Base-by-base conservation (phyloP, 2,888 invertebrate species). In the Graphium colonna region DNA sequence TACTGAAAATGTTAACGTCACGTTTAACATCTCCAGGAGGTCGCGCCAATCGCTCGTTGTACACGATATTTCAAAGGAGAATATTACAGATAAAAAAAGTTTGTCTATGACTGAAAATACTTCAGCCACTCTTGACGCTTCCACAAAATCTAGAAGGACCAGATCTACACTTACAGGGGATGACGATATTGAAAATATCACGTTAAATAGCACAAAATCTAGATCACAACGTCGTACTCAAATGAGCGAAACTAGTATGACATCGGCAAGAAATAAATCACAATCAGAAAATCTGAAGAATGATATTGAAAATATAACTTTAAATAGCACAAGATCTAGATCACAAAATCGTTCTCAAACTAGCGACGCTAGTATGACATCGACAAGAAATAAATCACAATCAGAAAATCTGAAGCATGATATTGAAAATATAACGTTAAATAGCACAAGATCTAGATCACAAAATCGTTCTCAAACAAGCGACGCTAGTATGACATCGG, bases 391-490 rank as follows among this genome's bases (percentile, higher is more conserved):
- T 31, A 13, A 36, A 5, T 36, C 36, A 1, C 40, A 39, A 0
- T 57, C 47, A 15, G 56, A 63, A 0, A 46, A 55, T 3, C 57
- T 38, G 1, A 48, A 33, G n/a, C 36, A 10, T 16, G 10, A 21
- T n/a, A 7, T 26, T 8, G 38, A n/a, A 13, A 42, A 42, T 28
- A 16, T 43, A 13, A 39, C 47, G 17, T 18, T 40, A 18, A 40
- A 45, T 4, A 17, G 4, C 21, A 28, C 36, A 21, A 47, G 12
- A 16, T 42, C 47, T n/a, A 33, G 21, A n/a, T 17, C 10, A 8
- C 2, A 21, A 18, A 43, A 17, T 5, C 45, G 36, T 15, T n/a
- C 15, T n/a, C 51, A 38, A 18, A 26, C 4, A 9, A 28, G 13
- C 28, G 44, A 28, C n/a, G 17, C 7, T 5, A 13, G 16, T 7